Evolutionary conservation across 2,113 vertebrate species (phyloP), one percentile per base, ranked within the genome.

Genomic region (Petaurus breviceps): DNA sequence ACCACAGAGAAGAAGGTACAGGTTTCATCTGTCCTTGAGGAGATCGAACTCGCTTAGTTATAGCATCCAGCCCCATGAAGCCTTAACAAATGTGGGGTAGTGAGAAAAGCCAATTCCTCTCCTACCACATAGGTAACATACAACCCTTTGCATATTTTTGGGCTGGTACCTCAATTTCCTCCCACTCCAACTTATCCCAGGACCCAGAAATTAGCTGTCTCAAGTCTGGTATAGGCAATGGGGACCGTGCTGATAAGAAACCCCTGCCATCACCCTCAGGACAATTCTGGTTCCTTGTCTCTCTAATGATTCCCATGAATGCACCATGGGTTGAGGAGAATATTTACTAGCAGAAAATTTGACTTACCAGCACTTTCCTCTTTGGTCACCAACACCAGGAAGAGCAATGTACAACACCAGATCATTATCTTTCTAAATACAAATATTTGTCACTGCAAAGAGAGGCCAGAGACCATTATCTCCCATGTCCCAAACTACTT

Each of bases 381-480:
- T 28, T 77, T 92, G 55, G 54, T 93, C 93, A 84, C 90, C 94
- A 53, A 55, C 0, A 16, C 3, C 50, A 52, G 68, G 31, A 97
- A 52, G 54, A 92, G 68, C 93, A 95, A 51, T 90, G 93, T 55
- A 49, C 28, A 3, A n/a, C 90, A 26, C 10, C 37, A 0, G 7
- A 51, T 26, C 90, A 37, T 37, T 3, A 25, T 8, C 46, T 16
- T 57, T 47, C 37, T 43, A 77, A 51, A 8, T 2, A 16, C 14
- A 92, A 90, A 49, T 43, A 25, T 19, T 77, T 77, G 61, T 77
- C 37, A 16, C 61, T n/a, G 14, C 61, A 77, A n/a, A 77, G 37
- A n/a, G 31, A 77, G 61, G 61, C 52, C 26, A 57, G 55, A 57
- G 55, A 77, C 37, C 14, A 57, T 57, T 19, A n/a, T 37, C 26